phyloP scores from a whole-genome alignment of 2,113 vertebrate genomes.

The Leptobrachium leishanense region DNA sequence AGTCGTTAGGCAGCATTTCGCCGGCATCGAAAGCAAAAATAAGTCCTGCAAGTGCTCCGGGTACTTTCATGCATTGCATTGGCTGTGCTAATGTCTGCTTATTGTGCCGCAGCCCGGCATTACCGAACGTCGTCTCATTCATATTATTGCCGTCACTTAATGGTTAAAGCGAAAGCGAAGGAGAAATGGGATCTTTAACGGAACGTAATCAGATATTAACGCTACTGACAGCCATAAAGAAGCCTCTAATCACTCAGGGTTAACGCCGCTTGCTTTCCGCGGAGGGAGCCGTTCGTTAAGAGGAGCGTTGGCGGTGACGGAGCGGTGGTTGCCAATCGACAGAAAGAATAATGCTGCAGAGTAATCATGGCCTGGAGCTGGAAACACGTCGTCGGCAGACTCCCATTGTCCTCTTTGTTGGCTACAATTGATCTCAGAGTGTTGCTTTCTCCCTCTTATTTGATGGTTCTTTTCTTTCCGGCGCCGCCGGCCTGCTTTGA shows the following conservation, averaged over 20 bases:
- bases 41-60: no score
- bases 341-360: slow-evolving; percentile 18
- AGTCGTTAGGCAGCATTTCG: no score
- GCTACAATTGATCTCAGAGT: neutral
- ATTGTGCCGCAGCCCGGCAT: no score
- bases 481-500: neutral
- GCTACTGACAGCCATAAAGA: slow-evolving; percentile 6
- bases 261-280: slow-evolving; percentile 17
- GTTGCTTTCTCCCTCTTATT: neutral
- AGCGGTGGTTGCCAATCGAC: neutral
- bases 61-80: no score
- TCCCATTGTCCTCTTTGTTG: slow-evolving; percentile 29
- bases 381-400: neutral
- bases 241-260: slow-evolving; percentile 20
- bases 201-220: slow-evolving; percentile 27
- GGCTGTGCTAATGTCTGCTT: no score
- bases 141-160: no score
- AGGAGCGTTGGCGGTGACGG: neutral
- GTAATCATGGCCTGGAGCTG: slow-evolving; percentile 9
- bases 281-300: slow-evolving; percentile 14
- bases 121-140: no score
- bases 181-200: slow-evolving; percentile 16
- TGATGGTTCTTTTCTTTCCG: neutral
- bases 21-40: no score
- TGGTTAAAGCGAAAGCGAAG: no score